These are phyloP conservation scores for Cydia pomonella DNA, from an alignment of 1,140 invertebrate species.

Conservation along the genomic window DNA sequence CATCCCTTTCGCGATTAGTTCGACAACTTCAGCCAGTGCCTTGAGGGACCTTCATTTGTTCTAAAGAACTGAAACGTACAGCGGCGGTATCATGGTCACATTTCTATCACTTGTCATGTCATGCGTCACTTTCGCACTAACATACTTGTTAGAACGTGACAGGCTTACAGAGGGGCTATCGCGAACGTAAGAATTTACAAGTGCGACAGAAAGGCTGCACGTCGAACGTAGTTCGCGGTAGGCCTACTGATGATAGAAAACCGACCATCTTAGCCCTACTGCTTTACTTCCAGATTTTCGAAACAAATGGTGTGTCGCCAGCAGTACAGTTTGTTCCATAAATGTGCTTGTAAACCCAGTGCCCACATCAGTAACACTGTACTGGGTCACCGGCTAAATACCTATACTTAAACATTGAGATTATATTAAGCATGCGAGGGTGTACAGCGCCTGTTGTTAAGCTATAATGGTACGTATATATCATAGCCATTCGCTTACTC, in stretches of 20 bases:
- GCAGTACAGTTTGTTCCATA: background rate
- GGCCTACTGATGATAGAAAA: too few relatives aligned
- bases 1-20: background rate
- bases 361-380: background rate
- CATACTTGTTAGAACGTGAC: too few relatives aligned
- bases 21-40: background rate
- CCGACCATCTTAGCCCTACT: too few relatives aligned
- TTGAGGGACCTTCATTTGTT: background rate
- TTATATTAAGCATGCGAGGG: slow-evolving; percentile 22
- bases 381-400: background rate
- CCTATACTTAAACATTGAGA: slow-evolving; percentile 24
- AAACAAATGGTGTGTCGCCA: background rate
- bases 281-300: background rate
- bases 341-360: background rate
- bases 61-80: slow-evolving; percentile 2
- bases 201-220: too few relatives aligned
- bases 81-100: too few relatives aligned
- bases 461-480: slow-evolving; percentile 21
- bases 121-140: too few relatives aligned
- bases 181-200: too few relatives aligned
- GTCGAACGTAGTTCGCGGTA: too few relatives aligned
- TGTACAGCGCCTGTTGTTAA: slow-evolving; percentile 5
- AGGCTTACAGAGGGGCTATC: too few relatives aligned
- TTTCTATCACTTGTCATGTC: too few relatives aligned
- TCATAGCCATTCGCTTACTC: slow-evolving; percentile 58